Conservation (phyloP, 2,797 vertebrate species). For the Heterohyrax brucei region DNA sequence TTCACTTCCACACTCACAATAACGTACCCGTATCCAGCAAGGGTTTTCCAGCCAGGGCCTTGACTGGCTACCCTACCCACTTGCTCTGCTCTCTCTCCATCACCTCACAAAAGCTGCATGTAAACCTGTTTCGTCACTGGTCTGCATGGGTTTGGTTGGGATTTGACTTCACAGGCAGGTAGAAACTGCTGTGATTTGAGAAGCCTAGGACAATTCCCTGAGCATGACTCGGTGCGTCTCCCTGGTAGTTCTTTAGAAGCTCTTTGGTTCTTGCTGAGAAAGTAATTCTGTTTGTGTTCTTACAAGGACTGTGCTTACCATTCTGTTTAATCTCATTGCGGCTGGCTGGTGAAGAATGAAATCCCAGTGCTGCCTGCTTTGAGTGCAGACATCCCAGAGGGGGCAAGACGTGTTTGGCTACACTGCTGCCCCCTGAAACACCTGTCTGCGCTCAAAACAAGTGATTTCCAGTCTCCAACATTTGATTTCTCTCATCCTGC, state of each 20-base stretch:
- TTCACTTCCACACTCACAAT: background rate
- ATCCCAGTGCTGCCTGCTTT: slow-evolving; percentile 55
- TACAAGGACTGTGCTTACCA: slow-evolving; percentile 17
- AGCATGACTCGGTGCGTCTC: background rate
- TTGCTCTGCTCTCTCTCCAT: slow-evolving; percentile 53
- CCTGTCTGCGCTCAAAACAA: background rate
- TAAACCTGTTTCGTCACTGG: background rate
- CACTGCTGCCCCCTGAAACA: background rate
- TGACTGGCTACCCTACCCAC: background rate
- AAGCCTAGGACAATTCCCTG: background rate
- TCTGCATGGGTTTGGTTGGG: background rate
- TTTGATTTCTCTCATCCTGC: slow-evolving; percentile 14
- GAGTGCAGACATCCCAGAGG: background rate
- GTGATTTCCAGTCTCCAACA: background rate
- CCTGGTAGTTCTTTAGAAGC: background rate
- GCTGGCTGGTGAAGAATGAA: slow-evolving; percentile 32
- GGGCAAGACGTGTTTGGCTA: background rate
- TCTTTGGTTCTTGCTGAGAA: slow-evolving; percentile 52
- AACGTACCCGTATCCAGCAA: background rate
- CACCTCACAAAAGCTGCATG: background rate
- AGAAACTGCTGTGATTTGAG: background rate
- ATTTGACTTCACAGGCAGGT: background rate
- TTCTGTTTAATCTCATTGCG: slow-evolving; percentile 45
- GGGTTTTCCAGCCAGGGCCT: background rate
- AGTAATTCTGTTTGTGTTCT: slow-evolving; percentile 42